These are phyloP conservation scores for Athalia rosae DNA, from an alignment of 2,888 invertebrate species.

Conservation along the genomic window DNA sequence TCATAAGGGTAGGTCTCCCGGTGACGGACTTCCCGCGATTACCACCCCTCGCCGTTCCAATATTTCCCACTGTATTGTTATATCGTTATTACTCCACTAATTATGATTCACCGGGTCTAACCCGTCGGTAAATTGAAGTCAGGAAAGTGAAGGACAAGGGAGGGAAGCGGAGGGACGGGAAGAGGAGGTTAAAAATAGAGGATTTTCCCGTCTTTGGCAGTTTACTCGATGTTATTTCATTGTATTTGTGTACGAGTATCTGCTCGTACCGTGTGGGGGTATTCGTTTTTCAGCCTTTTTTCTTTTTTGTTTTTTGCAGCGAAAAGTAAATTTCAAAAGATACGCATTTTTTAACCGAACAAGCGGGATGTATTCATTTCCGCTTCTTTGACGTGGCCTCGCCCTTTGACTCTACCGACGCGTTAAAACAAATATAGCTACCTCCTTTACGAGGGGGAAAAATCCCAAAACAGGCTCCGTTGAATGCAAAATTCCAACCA, in stretches of 20 bases:
- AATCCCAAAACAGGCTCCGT: conserved; percentile 23
- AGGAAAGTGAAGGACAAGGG: no score
- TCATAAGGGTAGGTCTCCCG: conserved; percentile 31
- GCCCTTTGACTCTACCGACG: conserved; percentile 33
- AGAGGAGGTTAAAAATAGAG: neutral
- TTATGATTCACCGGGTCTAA: conserved; percentile 30
- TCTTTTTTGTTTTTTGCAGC: neutral
- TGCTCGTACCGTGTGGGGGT: neutral
- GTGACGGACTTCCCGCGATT: conserved; percentile 30
- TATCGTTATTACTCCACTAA: conserved; percentile 28
- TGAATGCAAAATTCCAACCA: neutral
- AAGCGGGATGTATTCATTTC: conserved; percentile 29
- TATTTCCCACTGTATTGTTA: conserved; percentile 40
- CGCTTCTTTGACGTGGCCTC: conserved; percentile 38
- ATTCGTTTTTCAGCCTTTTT: conserved; percentile 4
- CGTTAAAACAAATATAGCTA: conserved; percentile 27
- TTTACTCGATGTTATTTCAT: neutral
- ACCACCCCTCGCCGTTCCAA: conserved; percentile 21
- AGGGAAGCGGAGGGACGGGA: neutral
- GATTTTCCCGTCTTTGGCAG: neutral
- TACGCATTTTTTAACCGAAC: conserved; percentile 24
- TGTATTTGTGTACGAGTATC: neutral
- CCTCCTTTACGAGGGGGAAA: neutral
- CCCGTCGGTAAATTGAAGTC: neutral
- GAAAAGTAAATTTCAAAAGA: conserved; percentile 23